Evolutionary conservation across 2,797 vertebrate genomes (phyloP).

Genomic region (Nyctibius grandis): DNA sequence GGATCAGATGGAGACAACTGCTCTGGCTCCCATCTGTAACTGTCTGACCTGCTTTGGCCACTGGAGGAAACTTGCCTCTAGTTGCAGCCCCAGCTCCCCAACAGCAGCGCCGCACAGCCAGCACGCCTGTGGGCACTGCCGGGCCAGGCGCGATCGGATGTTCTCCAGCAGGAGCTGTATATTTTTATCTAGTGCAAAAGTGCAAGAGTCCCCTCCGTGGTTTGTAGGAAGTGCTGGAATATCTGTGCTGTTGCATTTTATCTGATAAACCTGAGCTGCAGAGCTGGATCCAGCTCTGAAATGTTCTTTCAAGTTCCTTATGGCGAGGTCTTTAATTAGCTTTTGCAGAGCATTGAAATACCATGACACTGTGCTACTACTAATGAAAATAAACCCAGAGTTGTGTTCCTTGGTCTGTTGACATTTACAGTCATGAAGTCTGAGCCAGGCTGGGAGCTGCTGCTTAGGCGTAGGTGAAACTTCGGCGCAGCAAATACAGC

Average conservation of each 20-base stretch:
- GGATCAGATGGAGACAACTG: neutral
- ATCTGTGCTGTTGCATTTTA: neutral
- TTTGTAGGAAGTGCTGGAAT: neutral
- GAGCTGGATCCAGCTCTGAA: neutral
- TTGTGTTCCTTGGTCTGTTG: conserved; percentile 16
- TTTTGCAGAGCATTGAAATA: neutral
- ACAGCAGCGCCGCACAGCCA: accelerated
- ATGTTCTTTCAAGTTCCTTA: neutral
- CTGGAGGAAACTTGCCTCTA: accelerated
- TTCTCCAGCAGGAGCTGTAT: neutral
- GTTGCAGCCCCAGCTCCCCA: neutral
- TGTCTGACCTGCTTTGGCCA: accelerated
- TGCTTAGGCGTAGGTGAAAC: neutral
- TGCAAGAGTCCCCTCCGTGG: accelerated
- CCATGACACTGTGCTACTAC: neutral
- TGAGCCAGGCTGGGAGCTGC: neutral
- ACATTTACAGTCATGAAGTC: neutral
- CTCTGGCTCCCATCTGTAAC: neutral
- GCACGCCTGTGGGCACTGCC: neutral
- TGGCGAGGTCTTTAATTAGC: neutral
- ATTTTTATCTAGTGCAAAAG: neutral
- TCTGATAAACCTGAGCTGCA: neutral
- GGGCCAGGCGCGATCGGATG: neutral
- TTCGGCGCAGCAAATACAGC: neutral
- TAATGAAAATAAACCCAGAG: conserved; percentile 18